Evolutionary conservation across 2,113 vertebrate genomes (phyloP).

Genomic region (Tragelaphus buxtoni): DNA sequence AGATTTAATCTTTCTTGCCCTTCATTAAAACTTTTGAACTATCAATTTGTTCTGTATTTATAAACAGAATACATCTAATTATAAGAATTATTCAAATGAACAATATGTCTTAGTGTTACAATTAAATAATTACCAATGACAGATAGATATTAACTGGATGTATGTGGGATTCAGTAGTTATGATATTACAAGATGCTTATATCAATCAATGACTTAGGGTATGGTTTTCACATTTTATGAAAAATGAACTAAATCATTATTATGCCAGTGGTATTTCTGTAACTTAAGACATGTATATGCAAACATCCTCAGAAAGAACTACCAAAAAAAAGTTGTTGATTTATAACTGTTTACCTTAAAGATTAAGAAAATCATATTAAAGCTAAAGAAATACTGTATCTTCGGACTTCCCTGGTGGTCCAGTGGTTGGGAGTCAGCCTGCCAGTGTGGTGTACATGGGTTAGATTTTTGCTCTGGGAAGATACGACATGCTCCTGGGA

Average conservation of each 20-base stretch:
- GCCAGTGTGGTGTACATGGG: not conserved
- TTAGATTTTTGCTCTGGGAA: not conserved
- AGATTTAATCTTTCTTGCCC: conserved; percentile 21
- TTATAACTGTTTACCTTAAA: not conserved
- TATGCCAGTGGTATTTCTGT: not conserved
- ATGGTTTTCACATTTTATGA: not conserved
- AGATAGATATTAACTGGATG: not conserved
- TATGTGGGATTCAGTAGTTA: not conserved
- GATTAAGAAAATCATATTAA: not conserved
- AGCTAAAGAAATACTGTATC: not conserved
- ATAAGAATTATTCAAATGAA: conserved; percentile 29
- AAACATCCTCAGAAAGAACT: not conserved
- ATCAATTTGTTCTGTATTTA: conserved; percentile 35
- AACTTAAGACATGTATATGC: not conserved
- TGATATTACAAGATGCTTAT: not conserved
- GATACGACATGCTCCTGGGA: not conserved
- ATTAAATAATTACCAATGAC: conserved; percentile 31
- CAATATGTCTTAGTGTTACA: conserved; percentile 8
- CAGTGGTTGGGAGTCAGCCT: not conserved
- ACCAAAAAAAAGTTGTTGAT: not conserved
- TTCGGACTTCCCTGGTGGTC: not conserved
- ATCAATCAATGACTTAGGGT: not conserved
- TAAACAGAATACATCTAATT: conserved; percentile 4
- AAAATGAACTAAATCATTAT: not conserved
- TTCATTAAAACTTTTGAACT: conserved; percentile 52